A percentile compares a stretch with the other conserved stretches of the same genome.
phyloP scores from a whole-genome alignment of 2,113 vertebrate genomes.

The Clupea harengus region DNA sequence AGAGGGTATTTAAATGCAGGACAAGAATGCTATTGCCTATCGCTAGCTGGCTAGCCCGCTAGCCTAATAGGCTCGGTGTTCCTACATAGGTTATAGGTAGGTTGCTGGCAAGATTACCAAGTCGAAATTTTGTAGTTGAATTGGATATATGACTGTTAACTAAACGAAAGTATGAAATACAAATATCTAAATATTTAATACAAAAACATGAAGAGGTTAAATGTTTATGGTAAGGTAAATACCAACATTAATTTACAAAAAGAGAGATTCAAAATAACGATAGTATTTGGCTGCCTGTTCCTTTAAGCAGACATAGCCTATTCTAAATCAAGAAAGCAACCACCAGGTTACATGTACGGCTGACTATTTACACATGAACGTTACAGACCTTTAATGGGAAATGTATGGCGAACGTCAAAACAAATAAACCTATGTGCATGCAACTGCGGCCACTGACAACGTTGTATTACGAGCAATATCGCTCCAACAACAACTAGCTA shows the following conservation, averaged over 20 bases:
- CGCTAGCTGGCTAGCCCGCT: constrained; percentile 10
- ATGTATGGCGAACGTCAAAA: constrained; percentile 2
- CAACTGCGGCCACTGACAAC: constrained; percentile 21
- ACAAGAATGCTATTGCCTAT: neutral
- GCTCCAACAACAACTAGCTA: constrained; percentile 34
- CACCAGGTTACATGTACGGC: neutral
- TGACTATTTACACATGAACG: neutral
- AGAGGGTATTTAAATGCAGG: constrained; percentile 9
- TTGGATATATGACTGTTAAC: neutral
- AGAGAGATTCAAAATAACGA: neutral
- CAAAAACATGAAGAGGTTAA: neutral
- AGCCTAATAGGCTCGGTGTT: neutral
- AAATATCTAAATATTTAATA: neutral
- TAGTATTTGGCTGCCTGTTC: neutral
- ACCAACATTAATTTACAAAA: neutral
- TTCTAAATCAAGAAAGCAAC: neutral
- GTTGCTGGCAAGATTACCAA: neutral
- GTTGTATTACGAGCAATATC: constrained; percentile 38
- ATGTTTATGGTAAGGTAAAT: neutral
- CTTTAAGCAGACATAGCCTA: neutral
- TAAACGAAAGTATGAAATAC: neutral
- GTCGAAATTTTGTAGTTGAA: neutral
- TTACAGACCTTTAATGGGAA: neutral
- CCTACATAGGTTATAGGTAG: neutral
- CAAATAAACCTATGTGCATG: constrained; percentile 1